Evolutionary conservation across 2,888 invertebrate genomes (phyloP), one percentile per base, ranked within the genome.

Genomic region (Euplagia quadripunctaria): DNA sequence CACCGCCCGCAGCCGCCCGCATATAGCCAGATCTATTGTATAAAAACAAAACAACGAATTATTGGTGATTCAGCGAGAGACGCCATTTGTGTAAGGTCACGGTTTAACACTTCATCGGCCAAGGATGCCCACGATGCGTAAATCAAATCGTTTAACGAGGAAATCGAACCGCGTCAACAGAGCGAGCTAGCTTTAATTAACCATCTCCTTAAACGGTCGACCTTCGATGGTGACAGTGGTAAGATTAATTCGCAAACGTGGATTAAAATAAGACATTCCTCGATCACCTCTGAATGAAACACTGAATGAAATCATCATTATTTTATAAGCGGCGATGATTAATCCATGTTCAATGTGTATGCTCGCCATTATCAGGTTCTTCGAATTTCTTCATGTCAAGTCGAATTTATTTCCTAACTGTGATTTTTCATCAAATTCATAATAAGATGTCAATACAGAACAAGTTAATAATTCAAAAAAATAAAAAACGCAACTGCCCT

Each of bases 41-140:
- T 82, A 87, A 87, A 89, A 90, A 88, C 88, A 86, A 90, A 89
- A 87, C 87, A 83, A 82, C 85, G 85, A 87, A 90, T 89, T 70
- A 89, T 85, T 87, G 85, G 86, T 94, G 94, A 94, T 84, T 94
- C 94, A 94, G 86, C 86, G 75, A 75, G 79, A 83, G 85, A 83
- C 79, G 86, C 92, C 92, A 91, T 92, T 91, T 88, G 90, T 86
- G 88, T 91, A 94, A 94, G 93, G 94, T 91, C 93, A 88, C 89
- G 85, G 88, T 89, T 90, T 89, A 88, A 89, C 87, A 87, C 83
- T 83, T 83, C 85, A 82, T 79, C 84, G 80, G 76, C 87, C 89
- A 92, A 91, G 90, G 91, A 91, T 90, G 86, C 85, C 85, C 81
- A 82, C 86, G 85, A 87, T 84, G 87, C 91, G 90, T 92, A 93